Percentiles rank a stretch among this genome's conserved stretches.
phyloP scores from a whole-genome alignment of 2,113 vertebrate genomes.

The Colinus virginianus region DNA sequence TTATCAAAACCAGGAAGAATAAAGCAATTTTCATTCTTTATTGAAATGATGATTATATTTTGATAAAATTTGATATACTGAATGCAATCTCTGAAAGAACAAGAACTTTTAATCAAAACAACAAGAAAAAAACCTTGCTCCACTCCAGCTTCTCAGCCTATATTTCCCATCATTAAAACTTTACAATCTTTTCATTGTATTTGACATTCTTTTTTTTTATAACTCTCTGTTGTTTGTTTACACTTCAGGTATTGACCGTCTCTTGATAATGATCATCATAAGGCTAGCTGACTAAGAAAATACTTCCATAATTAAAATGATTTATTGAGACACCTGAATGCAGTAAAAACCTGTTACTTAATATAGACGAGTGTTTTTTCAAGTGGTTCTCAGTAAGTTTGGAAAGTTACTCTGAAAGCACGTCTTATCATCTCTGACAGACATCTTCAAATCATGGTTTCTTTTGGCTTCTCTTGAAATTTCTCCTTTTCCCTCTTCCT shows the following conservation, averaged over 20 bases:
- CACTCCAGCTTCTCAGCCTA: neutral
- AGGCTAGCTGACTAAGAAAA: constrained; percentile 20
- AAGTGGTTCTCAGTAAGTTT: neutral
- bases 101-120: neutral
- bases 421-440: neutral
- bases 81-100: neutral
- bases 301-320: neutral
- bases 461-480: neutral
- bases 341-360: neutral
- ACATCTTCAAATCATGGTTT: neutral
- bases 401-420: neutral
- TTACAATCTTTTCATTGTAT: neutral
- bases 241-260: neutral
- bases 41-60: neutral
- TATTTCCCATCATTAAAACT: neutral
- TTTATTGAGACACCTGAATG: neutral
- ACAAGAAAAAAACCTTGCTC: rapidly evolving
- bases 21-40: neutral
- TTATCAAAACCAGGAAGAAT: neutral
- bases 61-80: neutral
- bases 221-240: neutral
- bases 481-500: neutral
- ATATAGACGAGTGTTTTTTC: neutral
- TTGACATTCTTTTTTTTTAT: neutral
- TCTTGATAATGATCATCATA: neutral